Evolutionary conservation across 2,888 invertebrate species (phyloP).

Genomic region (Eristalinus aeneus): DNA sequence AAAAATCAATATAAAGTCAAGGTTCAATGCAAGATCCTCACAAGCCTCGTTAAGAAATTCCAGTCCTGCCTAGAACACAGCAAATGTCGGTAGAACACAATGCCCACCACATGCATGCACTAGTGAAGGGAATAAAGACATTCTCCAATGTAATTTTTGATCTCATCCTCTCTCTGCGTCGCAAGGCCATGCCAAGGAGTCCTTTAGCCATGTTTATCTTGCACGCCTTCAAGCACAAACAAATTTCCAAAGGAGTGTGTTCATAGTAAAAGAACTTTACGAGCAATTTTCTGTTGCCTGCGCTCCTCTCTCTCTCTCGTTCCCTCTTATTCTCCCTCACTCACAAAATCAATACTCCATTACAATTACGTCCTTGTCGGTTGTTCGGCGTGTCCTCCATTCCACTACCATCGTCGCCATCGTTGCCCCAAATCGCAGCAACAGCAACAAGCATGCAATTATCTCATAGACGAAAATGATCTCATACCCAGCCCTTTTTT

Average conservation of each 20-base stretch:
- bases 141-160: not conserved
- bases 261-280: not conserved
- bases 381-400: not conserved
- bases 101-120: not conserved
- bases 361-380: slow-evolving; percentile 11
- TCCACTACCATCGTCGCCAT: not conserved
- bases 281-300: not conserved
- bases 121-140: not conserved
- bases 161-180: not conserved
- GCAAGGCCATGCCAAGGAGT: not conserved
- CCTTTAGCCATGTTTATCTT: not conserved
- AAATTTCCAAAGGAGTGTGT: not conserved
- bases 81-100: not conserved
- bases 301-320: not conserved
- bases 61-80: not conserved
- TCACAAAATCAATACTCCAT: slow-evolving; percentile 6
- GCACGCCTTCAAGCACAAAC: not conserved
- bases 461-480: not conserved
- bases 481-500: not conserved
- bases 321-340: too few species aligned
- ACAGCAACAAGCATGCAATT: slow-evolving; percentile 46
- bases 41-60: too few species aligned
- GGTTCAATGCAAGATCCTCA: too few species aligned
- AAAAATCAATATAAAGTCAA: too few species aligned
- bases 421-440: slow-evolving; percentile 6